Evolutionary conservation across 2,888 invertebrate species (phyloP), one percentile per base, ranked within the genome.

Genomic region (Oscheius myriophilus): DNA sequence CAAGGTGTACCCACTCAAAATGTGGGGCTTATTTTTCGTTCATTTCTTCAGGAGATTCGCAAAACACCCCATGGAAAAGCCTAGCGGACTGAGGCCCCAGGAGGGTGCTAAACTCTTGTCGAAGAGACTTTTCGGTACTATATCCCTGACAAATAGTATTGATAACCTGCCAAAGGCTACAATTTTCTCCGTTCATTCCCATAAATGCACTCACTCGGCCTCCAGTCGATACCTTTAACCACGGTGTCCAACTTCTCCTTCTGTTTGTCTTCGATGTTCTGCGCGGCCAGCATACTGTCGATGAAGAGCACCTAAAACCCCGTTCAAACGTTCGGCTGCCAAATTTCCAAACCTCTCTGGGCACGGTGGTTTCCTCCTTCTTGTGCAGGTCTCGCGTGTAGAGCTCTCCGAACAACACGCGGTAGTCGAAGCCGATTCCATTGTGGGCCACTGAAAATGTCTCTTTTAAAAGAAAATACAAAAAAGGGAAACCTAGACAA

Each of bases 361-460:
- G 76, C 11, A 77, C 33, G 33, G 33, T 33, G 9, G 33, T 33
- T 33, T 33, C 33, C 33, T 33, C 33, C 33, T 33, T 33, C 33
- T 33, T 33, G 59, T 7, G 51, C 45, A 21, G 49, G 14, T 26
- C 46, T 42, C 25, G 73, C 65, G 4, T 75, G 43, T 33, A 81
- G 21, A 11, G 41, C 57, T 84, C 83, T 1, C 73, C 76, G 57
- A 78, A 75, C 12, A 84, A 69, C n/a, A 84, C 67, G 0, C 83
- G 75, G 46, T 77, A 74, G 54, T 84, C 84, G 61, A 81, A 84
- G 9, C 69, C 41, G 6, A 82, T 57, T 1, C 73, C 73, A 53
- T 80, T 79, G 64, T 80, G 80, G 6, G 75, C 80, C 7, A 80
- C 78, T 76, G 71, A 64, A 74, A 68, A 49, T 11, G 16, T 18